phyloP scores from a whole-genome alignment of 2,888 invertebrate species.

The Lymantria monacha region DNA sequence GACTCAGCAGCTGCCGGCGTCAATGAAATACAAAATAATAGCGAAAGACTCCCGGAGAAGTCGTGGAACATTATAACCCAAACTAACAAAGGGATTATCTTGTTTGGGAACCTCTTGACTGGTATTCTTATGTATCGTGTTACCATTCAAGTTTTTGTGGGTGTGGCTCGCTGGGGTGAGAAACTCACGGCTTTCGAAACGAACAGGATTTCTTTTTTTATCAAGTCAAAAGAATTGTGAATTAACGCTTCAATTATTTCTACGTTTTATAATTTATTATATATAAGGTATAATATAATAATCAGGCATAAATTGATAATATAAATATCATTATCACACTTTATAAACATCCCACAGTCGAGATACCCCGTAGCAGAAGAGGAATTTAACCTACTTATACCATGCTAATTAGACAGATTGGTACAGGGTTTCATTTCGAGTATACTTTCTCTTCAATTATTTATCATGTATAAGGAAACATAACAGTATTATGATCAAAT shows the following conservation, averaged over 20 bases:
- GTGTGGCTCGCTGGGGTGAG: slow-evolving; percentile 65
- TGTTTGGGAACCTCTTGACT: slow-evolving; percentile 80
- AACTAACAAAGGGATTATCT: slow-evolving; percentile 78
- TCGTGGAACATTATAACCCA: slow-evolving; percentile 62
- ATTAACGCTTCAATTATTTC: slow-evolving; percentile 38
- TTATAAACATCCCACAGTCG: too few relatives aligned
- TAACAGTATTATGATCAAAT: too few relatives aligned
- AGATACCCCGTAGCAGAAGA: too few relatives aligned
- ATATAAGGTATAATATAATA: too few relatives aligned
- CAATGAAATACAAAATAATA: slow-evolving; percentile 73
- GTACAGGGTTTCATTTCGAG: too few relatives aligned
- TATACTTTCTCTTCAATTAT: too few relatives aligned
- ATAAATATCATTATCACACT: too few relatives aligned
- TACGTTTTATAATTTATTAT: slow-evolving; percentile 41
- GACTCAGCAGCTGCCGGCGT: slow-evolving; percentile 65
- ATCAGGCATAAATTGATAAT: too few relatives aligned
- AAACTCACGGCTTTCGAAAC: slow-evolving; percentile 57
- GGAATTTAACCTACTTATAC: too few relatives aligned
- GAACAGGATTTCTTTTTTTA: slow-evolving; percentile 46
- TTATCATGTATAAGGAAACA: too few relatives aligned
- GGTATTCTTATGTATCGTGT: slow-evolving; percentile 71
- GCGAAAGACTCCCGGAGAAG: slow-evolving; percentile 58
- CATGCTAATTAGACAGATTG: too few relatives aligned
- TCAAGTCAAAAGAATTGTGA: slow-evolving; percentile 46
- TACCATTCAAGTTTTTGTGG: slow-evolving; percentile 73